phyloP scores from a whole-genome alignment of 2,888 invertebrate genomes.

The Sinodicranocentrus sp. region DNA sequence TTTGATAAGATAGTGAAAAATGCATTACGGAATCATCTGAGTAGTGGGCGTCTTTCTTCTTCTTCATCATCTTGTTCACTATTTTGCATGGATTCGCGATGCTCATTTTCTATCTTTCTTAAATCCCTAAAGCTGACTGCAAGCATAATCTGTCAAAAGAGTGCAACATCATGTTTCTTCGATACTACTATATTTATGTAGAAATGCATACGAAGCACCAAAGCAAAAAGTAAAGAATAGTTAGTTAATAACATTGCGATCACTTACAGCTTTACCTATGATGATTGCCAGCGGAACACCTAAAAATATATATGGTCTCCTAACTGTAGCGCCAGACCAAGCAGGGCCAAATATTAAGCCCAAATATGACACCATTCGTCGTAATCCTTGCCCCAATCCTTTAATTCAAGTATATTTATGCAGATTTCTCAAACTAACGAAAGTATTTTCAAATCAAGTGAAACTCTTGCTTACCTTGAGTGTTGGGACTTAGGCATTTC shows the following conservation, averaged over 20 bases:
- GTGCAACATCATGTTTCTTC: no score
- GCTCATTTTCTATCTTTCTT: conserved; percentile 57
- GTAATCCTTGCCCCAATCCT: conserved; percentile 73
- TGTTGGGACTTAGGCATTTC: conserved; percentile 74
- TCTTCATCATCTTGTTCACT: conserved; percentile 45
- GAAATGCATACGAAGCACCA: no score
- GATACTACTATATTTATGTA: no score
- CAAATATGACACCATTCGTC: conserved; percentile 74
- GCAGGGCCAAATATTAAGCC: conserved; percentile 76
- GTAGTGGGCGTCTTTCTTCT: conserved; percentile 37
- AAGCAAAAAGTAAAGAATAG: no score
- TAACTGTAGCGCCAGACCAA: conserved; percentile 74
- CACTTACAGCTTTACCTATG: conserved; percentile 68
- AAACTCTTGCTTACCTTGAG: conserved; percentile 74
- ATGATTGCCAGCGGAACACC: conserved; percentile 69
- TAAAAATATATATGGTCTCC: conserved; percentile 64
- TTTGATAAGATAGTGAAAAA: no score
- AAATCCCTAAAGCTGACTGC: conserved; percentile 58
- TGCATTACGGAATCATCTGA: no score
- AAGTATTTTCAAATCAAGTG: background rate
- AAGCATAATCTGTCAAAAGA: conserved; percentile 55
- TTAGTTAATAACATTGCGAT: background rate
- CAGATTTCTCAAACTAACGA: background rate
- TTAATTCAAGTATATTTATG: no score
- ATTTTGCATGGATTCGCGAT: conserved; percentile 19